phyloP scores from a whole-genome alignment of 2,888 invertebrate genomes.

The Belgica antarctica region DNA sequence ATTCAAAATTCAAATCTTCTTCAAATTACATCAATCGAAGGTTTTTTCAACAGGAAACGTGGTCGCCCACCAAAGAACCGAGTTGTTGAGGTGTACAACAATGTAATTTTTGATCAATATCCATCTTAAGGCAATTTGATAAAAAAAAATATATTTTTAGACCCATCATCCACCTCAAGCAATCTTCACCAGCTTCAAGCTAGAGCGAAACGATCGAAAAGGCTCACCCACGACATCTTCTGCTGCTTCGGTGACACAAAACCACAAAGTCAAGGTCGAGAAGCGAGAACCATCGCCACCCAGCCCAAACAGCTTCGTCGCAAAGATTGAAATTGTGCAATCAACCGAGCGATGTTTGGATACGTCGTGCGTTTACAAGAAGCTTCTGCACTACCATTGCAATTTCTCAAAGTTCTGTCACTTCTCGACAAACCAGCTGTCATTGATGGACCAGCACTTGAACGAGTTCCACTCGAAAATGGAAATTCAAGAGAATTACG shows the following conservation, averaged over 20 bases:
- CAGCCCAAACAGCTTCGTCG: constrained; percentile 51
- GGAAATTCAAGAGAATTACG: constrained; percentile 79
- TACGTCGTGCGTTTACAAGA: constrained; percentile 67
- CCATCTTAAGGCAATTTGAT: neutral
- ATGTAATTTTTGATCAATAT: constrained; percentile 58
- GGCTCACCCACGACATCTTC: constrained; percentile 44
- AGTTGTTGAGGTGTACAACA: constrained; percentile 87
- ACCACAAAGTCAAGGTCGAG: constrained; percentile 47
- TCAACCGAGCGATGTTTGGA: constrained; percentile 67
- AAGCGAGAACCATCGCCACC: constrained; percentile 51
- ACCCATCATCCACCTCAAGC: constrained; percentile 76
- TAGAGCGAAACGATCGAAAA: constrained; percentile 65
- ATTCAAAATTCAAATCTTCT: constrained; percentile 47
- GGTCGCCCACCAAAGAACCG: constrained; percentile 97
- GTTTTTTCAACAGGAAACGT: constrained; percentile 87
- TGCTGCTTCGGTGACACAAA: constrained; percentile 41
- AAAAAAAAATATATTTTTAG: constrained; percentile 49
- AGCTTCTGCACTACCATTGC: constrained; percentile 81
- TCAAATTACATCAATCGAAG: constrained; percentile 72
- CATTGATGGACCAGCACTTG: constrained; percentile 76
- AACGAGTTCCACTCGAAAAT: constrained; percentile 81
- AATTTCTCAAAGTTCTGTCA: constrained; percentile 67
- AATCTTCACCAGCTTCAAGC: constrained; percentile 88
- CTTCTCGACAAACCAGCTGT: constrained; percentile 76
- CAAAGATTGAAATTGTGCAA: constrained; percentile 46